Conservation (phyloP, 2,888 invertebrate species). For the Isotomurus palustris region DNA sequence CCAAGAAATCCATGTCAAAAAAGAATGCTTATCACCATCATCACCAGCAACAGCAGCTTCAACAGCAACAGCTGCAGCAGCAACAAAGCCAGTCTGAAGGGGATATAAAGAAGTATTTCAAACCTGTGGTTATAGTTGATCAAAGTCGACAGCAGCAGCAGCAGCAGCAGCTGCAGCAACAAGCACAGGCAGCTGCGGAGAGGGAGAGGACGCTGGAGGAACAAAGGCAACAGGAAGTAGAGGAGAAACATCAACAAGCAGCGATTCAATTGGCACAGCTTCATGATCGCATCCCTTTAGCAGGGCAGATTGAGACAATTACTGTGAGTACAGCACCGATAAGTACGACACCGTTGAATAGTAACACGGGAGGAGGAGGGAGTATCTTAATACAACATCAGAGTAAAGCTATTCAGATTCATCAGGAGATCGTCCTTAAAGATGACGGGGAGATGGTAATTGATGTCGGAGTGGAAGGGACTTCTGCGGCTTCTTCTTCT, state of each 20-base stretch:
- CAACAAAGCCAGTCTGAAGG: constrained; percentile 2
- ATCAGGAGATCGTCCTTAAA: too few relatives aligned
- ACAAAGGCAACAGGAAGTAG: not conserved
- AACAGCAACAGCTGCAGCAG: not conserved
- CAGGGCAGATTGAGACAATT: too few relatives aligned
- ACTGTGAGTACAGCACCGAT: too few relatives aligned
- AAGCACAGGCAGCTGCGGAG: not conserved
- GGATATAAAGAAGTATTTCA: constrained; percentile 27
- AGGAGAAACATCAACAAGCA: not conserved
- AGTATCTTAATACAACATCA: not conserved
- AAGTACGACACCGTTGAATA: too few relatives aligned
- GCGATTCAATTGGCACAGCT: not conserved
- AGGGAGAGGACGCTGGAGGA: not conserved
- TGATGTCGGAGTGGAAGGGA: constrained; percentile 4
- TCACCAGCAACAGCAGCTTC: not conserved
- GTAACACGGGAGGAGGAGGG: not conserved
- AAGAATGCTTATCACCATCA: constrained; percentile 17
- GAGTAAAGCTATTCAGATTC: too few relatives aligned
- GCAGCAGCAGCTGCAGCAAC: constrained; percentile 13
- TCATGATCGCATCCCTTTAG: too few relatives aligned
- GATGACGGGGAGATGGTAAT: constrained; percentile 1
- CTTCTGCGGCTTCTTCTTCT: too few relatives aligned
- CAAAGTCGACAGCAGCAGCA: not conserved
- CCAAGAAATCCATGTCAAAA: constrained; percentile 26
- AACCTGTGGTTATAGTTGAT: constrained; percentile 21